Evolutionary conservation across 35 echinoderm and acorn worm genomes (phyloP), one percentile per base, ranked within the genome.

Genomic region (Heliocidaris erythrogramma): DNA sequence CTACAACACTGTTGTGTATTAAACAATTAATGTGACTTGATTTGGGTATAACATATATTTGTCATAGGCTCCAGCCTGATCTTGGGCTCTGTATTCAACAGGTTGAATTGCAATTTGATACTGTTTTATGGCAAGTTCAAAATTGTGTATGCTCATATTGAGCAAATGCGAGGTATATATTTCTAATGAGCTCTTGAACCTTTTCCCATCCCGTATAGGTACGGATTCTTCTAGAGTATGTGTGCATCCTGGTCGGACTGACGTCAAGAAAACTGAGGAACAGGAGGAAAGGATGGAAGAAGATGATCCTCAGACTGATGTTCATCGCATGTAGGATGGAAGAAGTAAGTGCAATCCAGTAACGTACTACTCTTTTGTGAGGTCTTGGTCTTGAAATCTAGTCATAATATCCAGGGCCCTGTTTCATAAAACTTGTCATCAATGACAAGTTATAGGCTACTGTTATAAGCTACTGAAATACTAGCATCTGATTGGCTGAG

Each of bases 281-380:
- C 48, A 30, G 90, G 47, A 30, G 17, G 49, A 52, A 27, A 2
- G 91, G 48, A 16, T 92, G 91, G 91, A 92, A 59, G 50, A 18
- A 48, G 14, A 92, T 92, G 48, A 59, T 92, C 29, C 14, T 30
- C 31, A 92, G 91, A 30, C 91, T 92, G 24, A 92, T 92, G 91
- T 92, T 92, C 91, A 92, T 92, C 16, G 29, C 48, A 49, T 17
- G 13, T 3, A 32, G 50, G 30, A 92, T 92, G 10, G 91, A 92
- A 59, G 17, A 92, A 48, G 91, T 92, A 30, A 49, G 91, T 92
- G 29, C 13, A 89, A 48, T n/a, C 14, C 12, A 16, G 31, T 89
- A 18, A 42, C 18, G 31, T 35, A 2, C 31, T 14, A 27, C 4
- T 47, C 87, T 89, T 32, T 89, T 8, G 8, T n/a, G 27, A 71